Conservation (phyloP, 2,113 vertebrate genomes). For the Reinhardtius hippoglossoides region DNA sequence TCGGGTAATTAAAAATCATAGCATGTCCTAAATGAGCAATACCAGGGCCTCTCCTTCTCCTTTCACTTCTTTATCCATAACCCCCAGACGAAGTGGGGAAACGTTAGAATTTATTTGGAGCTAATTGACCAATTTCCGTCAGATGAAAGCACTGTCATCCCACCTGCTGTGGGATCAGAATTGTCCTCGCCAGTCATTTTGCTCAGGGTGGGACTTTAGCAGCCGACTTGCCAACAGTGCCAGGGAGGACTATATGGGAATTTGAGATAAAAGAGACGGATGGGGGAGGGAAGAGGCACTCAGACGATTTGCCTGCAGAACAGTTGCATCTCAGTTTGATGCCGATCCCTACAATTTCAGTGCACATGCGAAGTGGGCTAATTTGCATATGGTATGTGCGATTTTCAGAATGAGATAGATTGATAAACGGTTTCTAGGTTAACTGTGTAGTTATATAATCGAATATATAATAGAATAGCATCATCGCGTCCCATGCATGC, state of each 20-base stretch:
- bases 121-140: slow-evolving; percentile 65
- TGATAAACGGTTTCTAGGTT: slow-evolving; percentile 13
- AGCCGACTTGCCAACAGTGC: slow-evolving; percentile 5
- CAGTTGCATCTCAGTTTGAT: slow-evolving; percentile 1
- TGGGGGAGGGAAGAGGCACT: background rate
- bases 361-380: background rate
- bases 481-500: slow-evolving; percentile 24
- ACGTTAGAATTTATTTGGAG: slow-evolving; percentile 53
- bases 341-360: background rate
- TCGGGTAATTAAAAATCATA: slow-evolving; percentile 74
- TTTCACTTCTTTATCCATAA: slow-evolving; percentile 18
- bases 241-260: slow-evolving; percentile 16
- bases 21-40: slow-evolving; percentile 56
- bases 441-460: background rate
- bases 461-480: slow-evolving; percentile 14
- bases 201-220: slow-evolving; percentile 44
- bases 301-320: slow-evolving; percentile 7
- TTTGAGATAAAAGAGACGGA: slow-evolving; percentile 5
- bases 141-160: slow-evolving; percentile 53
- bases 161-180: slow-evolving; percentile 59
- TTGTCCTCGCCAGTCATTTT: slow-evolving; percentile 44
- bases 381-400: background rate
- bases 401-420: slow-evolving; percentile 4
- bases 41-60: slow-evolving; percentile 44
- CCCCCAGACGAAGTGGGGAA: slow-evolving; percentile 36